phyloP scores from a whole-genome alignment of 1,140 invertebrate genomes.

The Ostrea edulis region DNA sequence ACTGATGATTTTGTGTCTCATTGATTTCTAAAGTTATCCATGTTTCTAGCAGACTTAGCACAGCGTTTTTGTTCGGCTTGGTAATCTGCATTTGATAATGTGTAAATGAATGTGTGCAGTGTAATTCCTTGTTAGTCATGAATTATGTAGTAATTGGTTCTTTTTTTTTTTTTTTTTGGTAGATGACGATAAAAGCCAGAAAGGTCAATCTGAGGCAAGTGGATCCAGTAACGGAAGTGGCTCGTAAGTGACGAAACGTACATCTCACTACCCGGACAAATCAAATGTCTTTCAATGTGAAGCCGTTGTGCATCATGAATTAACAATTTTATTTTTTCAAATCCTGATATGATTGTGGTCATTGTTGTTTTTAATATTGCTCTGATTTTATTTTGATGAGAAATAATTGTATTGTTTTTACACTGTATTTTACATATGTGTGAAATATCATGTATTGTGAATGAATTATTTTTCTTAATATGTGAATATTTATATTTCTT shows the following conservation, averaged over 20 bases:
- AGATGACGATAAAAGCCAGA: conserved; percentile 3
- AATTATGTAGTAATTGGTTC: neutral
- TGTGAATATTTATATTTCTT: neutral
- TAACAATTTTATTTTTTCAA: neutral
- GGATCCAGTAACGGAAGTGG: neutral
- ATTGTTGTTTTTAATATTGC: neutral
- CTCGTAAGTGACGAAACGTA: neutral
- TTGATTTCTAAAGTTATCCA: too few species aligned
- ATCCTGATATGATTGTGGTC: neutral
- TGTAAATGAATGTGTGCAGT: neutral
- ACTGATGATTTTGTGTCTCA: too few species aligned
- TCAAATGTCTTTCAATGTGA: conserved; percentile 9
- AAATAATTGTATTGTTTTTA: neutral
- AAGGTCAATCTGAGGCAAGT: neutral
- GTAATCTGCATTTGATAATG: neutral
- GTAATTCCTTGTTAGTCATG: neutral
- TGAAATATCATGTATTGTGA: neutral
- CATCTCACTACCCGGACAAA: conserved; percentile 14
- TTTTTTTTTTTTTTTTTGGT: neutral
- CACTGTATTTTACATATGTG: neutral
- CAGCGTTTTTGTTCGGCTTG: neutral
- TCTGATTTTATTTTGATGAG: conserved; percentile 4
- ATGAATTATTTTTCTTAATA: neutral
- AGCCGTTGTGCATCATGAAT: neutral
- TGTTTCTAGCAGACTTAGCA: neutral